A percentile compares a stretch with the other conserved stretches of the same genome.
Evolutionary conservation across 1,140 invertebrate species (phyloP).

Genomic region (Ostrea edulis): DNA sequence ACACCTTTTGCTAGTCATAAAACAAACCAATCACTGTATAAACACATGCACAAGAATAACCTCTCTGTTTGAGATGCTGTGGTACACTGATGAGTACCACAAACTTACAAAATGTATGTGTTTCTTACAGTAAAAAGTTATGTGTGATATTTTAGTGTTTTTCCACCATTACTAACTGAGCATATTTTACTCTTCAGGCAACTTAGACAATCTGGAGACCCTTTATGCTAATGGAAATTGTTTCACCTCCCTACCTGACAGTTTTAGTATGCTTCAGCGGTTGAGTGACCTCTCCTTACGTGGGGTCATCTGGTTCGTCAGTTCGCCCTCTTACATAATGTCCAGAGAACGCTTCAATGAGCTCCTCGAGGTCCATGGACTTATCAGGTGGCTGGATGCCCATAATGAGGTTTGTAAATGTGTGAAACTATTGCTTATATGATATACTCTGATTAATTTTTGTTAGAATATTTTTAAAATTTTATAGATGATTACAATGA

Average conservation of each 20-base stretch:
- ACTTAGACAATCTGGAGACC: slow-evolving; percentile 56
- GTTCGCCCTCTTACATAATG: neutral
- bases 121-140: too few species aligned
- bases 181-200: neutral
- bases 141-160: too few species aligned
- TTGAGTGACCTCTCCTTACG: slow-evolving; percentile 70
- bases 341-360: slow-evolving; percentile 39
- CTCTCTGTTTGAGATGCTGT: too few species aligned
- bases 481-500: too few species aligned
- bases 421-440: neutral
- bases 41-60: too few species aligned
- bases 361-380: slow-evolving; percentile 48
- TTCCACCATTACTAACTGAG: too few species aligned
- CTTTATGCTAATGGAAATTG: slow-evolving; percentile 69
- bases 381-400: slow-evolving; percentile 53
- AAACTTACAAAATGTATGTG: too few species aligned
- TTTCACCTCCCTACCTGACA: slow-evolving; percentile 66
- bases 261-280: slow-evolving; percentile 66
- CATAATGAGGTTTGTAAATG: slow-evolving; percentile 50
- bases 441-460: neutral
- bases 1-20: too few species aligned
- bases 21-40: too few species aligned
- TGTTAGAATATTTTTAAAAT: neutral
- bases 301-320: slow-evolving; percentile 62
- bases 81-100: too few species aligned